Base-by-base conservation (phyloP, 2,888 invertebrate genomes). In the Dryobota labecula region DNA sequence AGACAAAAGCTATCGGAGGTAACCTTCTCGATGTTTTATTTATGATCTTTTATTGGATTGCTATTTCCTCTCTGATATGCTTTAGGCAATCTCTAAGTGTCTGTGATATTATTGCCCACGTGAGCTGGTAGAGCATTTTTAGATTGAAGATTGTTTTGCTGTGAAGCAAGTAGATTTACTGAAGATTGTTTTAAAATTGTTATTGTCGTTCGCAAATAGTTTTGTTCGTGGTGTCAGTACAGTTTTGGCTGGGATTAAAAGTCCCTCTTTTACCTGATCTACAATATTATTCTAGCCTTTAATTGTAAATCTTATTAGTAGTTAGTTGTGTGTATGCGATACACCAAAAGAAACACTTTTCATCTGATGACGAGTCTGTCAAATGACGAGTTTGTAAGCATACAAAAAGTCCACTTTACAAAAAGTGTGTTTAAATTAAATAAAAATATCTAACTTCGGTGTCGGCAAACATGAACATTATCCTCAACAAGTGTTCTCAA, bases 1-100 rank as follows among this genome's bases (percentile, higher is more conserved):
- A 95, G 92, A 93, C 91, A 92, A 94, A 92, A 92, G 92, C 94
- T 92, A 95, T 95, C 91, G 86, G 86, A 91, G 90, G 92, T 92
- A 93, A 92, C 90, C 89, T 87, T 69, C 85, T 84, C 89, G 54
- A 94, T 96, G 95, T 94, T 94, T 95, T 95, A 95, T 96, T 95
- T 95, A 95, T 94, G 89, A 91, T 89, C 91, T 90, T 90, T 93
- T 93, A 94, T 92, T 90, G 90, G 92, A 94, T 94, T 94, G 93
- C 91, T 92, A 91, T 92, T 91, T 91, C 88, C 89, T 89, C 82
- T 79, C 81, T 84, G 85, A 85, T 84, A 87, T 87, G 84, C 82
- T 87, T 86, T 84, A 84, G 85, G 87, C 83, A 80, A 86, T 80
- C 78, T 87, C 84, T 86, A 86, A 90, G 87, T 89, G 85, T 84